These are phyloP conservation scores for Echinarachnius parma DNA, from an alignment of 53 echinoderm and acorn worm species.

Conservation along the genomic window DNA sequence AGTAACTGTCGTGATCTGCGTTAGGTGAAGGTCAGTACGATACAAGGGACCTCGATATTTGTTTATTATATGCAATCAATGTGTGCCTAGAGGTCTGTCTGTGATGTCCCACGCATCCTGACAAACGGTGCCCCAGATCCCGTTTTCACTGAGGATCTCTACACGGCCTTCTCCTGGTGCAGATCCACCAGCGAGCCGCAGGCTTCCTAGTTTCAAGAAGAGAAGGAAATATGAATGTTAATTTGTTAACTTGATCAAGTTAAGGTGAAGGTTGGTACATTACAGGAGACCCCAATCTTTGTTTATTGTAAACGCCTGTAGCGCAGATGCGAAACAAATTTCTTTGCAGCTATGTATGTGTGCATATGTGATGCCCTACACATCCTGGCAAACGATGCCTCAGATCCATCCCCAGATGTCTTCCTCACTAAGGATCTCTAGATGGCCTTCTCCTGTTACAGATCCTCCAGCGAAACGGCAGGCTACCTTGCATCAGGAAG, in stretches of 20 bases:
- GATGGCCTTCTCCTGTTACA: neutral
- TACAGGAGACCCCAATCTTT: too few species aligned
- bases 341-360: neutral
- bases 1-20: too few species aligned
- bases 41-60: too few species aligned
- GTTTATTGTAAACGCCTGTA: neutral
- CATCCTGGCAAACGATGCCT: neutral
- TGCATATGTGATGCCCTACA: neutral
- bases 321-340: neutral
- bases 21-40: too few species aligned
- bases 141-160: slow-evolving; percentile 20
- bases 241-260: too few species aligned
- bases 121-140: slow-evolving; percentile 29
- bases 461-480: neutral
- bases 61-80: too few species aligned
- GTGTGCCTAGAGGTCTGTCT: too few species aligned
- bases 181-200: slow-evolving; percentile 1
- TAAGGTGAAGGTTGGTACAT: too few species aligned
- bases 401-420: too few species aligned
- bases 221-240: too few species aligned
- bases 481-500: neutral
- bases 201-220: slow-evolving; percentile 10
- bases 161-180: slow-evolving; percentile 15
- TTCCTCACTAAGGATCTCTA: neutral
- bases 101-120: slow-evolving; percentile 17